Base-by-base conservation (phyloP, 2,113 vertebrate genomes). In the Patagioenas fasciata region DNA sequence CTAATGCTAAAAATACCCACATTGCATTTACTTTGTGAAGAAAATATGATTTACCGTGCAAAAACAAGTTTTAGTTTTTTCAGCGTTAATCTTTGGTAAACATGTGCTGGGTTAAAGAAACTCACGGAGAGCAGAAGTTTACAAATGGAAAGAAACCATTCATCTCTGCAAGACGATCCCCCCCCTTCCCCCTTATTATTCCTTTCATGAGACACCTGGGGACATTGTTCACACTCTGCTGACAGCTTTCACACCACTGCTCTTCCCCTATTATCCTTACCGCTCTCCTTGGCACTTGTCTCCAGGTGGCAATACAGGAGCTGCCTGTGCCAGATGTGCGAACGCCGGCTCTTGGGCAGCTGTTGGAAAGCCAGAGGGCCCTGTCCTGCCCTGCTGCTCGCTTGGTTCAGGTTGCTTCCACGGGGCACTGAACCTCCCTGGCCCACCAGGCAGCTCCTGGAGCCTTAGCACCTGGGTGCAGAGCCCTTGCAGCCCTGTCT, bases 21-120 rank as follows among this genome's bases (percentile, higher is more conserved):
- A 60, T 42, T 84, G 83, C 79, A 69, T 87, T 96, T 91, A 80
- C 65, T 93, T 95, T 94, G 97, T 78, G 91, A 96, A 95, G 96
- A 96, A 97, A 95, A 94, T 82, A 94, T 8, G 69, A 90, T 89
- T 88, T 94, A 93, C 95, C 90, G 93, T 94, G 89, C 93, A 96
- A 95, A 97, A 96, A 17, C 79, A 85, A 93, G 86, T 77, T 92
- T 86, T 58, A 38, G 26, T 67, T 94, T 95, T 95, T 97, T 97
- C 34, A 62, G 88, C 66, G 91, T 88, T 96, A 94, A 96, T 97
- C 97, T 97, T 85, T 92, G 83, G 81, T 85, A 87, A 94, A 91
- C 77, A 85, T 5, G 34, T 91, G 80, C 81, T 84, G 91, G 77
- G 91, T 85, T 89, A 91, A 88, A 96, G 85, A 81, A 96, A 61